A percentile compares a stretch with the other conserved stretches of the same genome.
Conservation (phyloP, 2,113 vertebrate species). For the Epinephelus cyanopodus region DNA sequence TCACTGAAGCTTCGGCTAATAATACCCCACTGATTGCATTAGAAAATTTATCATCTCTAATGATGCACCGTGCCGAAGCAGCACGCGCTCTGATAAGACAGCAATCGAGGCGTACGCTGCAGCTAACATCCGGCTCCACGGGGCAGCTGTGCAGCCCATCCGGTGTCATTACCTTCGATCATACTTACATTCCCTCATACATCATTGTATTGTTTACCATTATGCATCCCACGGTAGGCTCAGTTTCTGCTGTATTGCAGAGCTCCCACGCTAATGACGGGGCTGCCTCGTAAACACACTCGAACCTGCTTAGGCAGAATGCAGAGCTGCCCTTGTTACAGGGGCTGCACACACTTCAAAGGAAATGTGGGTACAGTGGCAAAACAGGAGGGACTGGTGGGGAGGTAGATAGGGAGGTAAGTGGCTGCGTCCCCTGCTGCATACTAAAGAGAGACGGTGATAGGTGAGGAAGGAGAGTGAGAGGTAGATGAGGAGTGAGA, state of each 20-base stretch:
- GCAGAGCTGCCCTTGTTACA: slow-evolving; percentile 48
- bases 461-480: slow-evolving; percentile 62
- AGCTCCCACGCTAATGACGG: slow-evolving; percentile 60
- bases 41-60: slow-evolving; percentile 72
- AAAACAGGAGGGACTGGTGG: slow-evolving; percentile 22
- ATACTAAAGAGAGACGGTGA: slow-evolving; percentile 65
- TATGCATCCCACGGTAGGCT: slow-evolving; percentile 48
- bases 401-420: slow-evolving; percentile 40
- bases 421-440: slow-evolving; percentile 50
- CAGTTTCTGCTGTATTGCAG: slow-evolving; percentile 36
- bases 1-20: slow-evolving; percentile 62
- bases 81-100: slow-evolving; percentile 18
- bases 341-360: slow-evolving; percentile 61
- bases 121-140: slow-evolving; percentile 14
- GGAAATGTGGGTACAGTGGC: slow-evolving; percentile 60
- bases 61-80: slow-evolving; percentile 53
- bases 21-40: slow-evolving; percentile 68
- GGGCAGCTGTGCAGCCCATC: slow-evolving; percentile 38
- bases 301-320: slow-evolving; percentile 43
- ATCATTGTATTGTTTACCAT: slow-evolving; percentile 68
- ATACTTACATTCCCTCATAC: slow-evolving; percentile 50
- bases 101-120: slow-evolving; percentile 8
- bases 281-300: slow-evolving; percentile 47
- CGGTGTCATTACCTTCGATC: slow-evolving; percentile 58
- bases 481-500: slow-evolving; percentile 72